phyloP scores from a whole-genome alignment of 35 echinoderm and acorn worm species.

The Ophiothrix spiculata region DNA sequence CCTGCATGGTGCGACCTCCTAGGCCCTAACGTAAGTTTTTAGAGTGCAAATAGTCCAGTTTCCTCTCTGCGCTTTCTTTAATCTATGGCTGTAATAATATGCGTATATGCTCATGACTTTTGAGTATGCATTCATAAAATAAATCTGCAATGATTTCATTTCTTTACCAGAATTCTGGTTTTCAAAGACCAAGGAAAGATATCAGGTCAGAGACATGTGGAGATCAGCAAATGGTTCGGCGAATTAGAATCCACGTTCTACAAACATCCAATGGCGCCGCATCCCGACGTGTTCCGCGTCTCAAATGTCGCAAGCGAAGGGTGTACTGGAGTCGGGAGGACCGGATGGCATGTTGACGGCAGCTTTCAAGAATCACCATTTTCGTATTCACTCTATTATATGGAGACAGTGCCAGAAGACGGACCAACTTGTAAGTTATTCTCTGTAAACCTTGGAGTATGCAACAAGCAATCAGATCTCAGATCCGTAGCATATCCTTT shows the following conservation, averaged over 20 bases:
- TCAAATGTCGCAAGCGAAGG: conserved; percentile 44
- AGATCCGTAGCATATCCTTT: no score
- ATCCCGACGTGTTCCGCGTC: conserved; percentile 40
- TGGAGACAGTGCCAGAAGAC: conserved; percentile 20
- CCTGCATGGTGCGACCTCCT: no score
- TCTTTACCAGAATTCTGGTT: conserved; percentile 44
- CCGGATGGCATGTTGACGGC: conserved; percentile 54
- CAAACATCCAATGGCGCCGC: conserved; percentile 49
- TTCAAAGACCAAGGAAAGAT: conserved; percentile 35
- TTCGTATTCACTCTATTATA: conserved; percentile 42
- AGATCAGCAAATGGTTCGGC: conserved; percentile 54
- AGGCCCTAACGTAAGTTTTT: no score
- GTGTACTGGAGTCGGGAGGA: conserved; percentile 43
- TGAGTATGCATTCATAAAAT: no score
- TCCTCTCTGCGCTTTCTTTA: no score
- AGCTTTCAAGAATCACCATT: conserved; percentile 34
- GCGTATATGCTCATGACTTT: no score
- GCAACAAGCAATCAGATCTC: no score
- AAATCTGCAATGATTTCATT: no score
- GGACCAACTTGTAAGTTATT: conserved; percentile 26
- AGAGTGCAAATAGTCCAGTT: no score
- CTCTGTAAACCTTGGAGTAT: no score
- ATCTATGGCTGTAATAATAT: no score
- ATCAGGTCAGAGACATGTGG: conserved; percentile 26
- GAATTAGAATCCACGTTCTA: conserved; percentile 55